Conservation (phyloP, 2,113 vertebrate species). For the Rallus limicola region DNA sequence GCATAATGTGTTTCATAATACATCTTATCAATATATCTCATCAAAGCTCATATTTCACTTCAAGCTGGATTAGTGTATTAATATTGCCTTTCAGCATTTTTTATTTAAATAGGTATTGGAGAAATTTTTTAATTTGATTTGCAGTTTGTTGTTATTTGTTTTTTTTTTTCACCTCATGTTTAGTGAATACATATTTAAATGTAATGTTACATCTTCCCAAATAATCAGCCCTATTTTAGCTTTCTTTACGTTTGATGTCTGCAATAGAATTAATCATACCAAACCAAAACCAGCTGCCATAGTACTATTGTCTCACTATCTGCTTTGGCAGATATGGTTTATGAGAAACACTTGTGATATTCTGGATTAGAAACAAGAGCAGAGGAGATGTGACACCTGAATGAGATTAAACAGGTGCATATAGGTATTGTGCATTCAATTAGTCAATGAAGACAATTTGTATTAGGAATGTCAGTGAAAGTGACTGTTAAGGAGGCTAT, state of each 20-base stretch:
- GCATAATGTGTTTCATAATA: not conserved
- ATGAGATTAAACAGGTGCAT: not conserved
- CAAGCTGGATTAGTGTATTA: not conserved
- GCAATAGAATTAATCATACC: not conserved
- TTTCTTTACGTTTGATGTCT: not conserved
- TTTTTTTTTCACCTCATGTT: no score
- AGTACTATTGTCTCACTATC: not conserved
- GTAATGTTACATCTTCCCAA: not conserved
- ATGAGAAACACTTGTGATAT: not conserved
- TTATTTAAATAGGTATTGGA: not conserved
- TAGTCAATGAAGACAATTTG: not conserved
- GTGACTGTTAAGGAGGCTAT: fast-evolving
- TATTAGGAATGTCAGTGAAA: not conserved
- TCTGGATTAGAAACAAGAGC: not conserved
- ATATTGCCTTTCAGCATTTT: not conserved
- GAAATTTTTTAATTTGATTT: not conserved
- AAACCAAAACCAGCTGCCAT: not conserved
- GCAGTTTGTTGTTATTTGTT: not conserved
- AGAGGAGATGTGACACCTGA: not conserved
- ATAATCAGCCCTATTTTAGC: not conserved
- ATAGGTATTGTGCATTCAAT: not conserved
- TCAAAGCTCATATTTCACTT: not conserved
- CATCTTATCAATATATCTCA: not conserved
- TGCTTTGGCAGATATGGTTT: not conserved
- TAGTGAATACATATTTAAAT: not conserved